Evolutionary conservation across 2,797 vertebrate species (phyloP), one percentile per base, ranked within the genome.

Genomic region (Aulostomus chinensis): DNA sequence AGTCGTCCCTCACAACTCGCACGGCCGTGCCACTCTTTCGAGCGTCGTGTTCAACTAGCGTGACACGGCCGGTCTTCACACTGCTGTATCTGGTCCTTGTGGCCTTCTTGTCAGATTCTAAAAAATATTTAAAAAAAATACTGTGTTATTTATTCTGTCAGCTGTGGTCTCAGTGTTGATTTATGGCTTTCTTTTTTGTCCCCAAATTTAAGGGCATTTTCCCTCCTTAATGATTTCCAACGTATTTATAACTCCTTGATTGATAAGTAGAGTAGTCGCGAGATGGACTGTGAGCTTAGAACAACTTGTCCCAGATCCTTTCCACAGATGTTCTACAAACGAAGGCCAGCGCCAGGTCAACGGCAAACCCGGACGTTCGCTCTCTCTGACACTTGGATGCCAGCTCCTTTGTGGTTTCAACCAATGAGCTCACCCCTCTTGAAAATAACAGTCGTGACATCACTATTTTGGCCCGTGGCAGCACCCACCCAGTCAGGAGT

Each of bases 371-470:
- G 43, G 52, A 58, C 12, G 45, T 68, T 70, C 48, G 55, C 62
- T 80, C 73, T 80, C 73, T 71, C 66, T 80, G 83, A 86, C 78
- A 82, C 83, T 87, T 86, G 81, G 80, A 85, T 64, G 80, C 70
- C 75, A 80, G 75, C 69, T 67, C 47, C 62, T 64, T 75, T 73
- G 78, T 85, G 84, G 79, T 85, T 84, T 81, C 71, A 74, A 70
- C 80, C 80, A 78, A 74, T 89, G 88, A 89, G 86, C 77, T 90
- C 86, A 89, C 66, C 47, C 53, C 50, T 57, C 41, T 77, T 76
- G 53, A 77, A 86, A 83, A 83, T 70, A 85, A 86, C 77, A 83
- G 70, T 51, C 38, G 73, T 90, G 86, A 87, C 85, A 81, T 90
- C 83, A 88, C 35, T 26, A 68, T 39, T 31, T 72, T 78, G 83